Percentiles rank a stretch among this genome's conserved stretches.
Evolutionary conservation across 2,113 vertebrate species (phyloP).

Genomic region (Zosterops pallidus): DNA sequence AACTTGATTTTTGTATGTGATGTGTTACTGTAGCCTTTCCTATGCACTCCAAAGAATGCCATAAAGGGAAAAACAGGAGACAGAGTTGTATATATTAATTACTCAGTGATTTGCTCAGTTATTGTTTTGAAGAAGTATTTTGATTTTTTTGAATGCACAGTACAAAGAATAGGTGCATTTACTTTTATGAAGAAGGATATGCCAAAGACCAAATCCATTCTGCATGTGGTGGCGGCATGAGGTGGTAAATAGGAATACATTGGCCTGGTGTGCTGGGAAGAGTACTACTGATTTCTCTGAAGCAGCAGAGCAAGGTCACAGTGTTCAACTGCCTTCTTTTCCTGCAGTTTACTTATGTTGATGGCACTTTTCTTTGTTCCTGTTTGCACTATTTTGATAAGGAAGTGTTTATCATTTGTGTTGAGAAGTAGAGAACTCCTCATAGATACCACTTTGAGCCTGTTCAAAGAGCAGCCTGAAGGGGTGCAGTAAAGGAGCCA

Average conservation of each 20-base stretch:
- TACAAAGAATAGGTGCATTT: background rate
- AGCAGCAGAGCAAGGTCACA: background rate
- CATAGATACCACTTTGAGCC: background rate
- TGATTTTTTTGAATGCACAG: background rate
- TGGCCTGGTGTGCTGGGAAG: background rate
- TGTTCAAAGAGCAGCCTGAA: background rate
- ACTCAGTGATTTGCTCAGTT: background rate
- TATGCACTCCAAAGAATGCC: conserved; percentile 30
- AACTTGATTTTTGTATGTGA: conserved; percentile 46
- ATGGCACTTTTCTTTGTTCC: conserved; percentile 45
- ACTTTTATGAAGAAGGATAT: background rate
- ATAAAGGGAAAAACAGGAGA: conserved; percentile 19
- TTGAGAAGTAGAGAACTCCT: background rate
- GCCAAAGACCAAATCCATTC: background rate
- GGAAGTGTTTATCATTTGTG: background rate
- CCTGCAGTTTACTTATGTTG: conserved; percentile 3
- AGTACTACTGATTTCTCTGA: conserved; percentile 50
- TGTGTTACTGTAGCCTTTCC: conserved; percentile 4
- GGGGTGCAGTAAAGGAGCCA: background rate
- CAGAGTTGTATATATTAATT: background rate
- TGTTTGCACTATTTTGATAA: conserved; percentile 62
- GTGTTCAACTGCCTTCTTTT: background rate
- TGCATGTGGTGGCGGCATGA: background rate
- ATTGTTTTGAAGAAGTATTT: background rate
- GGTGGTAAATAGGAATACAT: background rate